Evolutionary conservation across 1,140 invertebrate genomes (phyloP).

Genomic region (Contarinia nasturtii): DNA sequence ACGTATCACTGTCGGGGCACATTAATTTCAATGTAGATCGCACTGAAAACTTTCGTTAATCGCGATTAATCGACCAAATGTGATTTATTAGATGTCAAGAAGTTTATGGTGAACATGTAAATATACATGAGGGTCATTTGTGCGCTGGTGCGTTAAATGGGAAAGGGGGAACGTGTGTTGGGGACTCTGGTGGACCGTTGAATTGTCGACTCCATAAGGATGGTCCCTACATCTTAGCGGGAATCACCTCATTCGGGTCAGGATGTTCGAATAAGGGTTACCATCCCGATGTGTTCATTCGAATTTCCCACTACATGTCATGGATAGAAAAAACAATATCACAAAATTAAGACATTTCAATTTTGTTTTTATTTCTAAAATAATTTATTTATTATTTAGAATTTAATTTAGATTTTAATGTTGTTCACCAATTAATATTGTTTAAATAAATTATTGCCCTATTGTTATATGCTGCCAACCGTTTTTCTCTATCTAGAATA

Average conservation of each 20-base stretch:
- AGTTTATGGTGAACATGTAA: slow-evolving; percentile 46
- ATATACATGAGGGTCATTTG: slow-evolving; percentile 60
- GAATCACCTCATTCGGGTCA: slow-evolving; percentile 77
- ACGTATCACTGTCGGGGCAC: slow-evolving; percentile 18
- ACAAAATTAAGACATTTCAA: background rate
- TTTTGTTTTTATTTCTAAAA: no score
- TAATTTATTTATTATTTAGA: no score
- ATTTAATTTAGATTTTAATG: no score
- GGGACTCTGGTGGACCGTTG: slow-evolving; percentile 69
- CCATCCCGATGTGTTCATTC: slow-evolving; percentile 71
- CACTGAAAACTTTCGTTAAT: no score
- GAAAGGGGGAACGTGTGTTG: slow-evolving; percentile 67
- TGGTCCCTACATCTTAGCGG: slow-evolving; percentile 69
- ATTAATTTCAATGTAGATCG: slow-evolving; percentile 27
- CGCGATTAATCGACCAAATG: background rate
- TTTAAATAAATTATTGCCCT: no score
- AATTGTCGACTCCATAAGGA: slow-evolving; percentile 48
- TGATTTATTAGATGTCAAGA: slow-evolving; percentile 25
- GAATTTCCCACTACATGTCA: slow-evolving; percentile 60
- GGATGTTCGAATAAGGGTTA: slow-evolving; percentile 55
- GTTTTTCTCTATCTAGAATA: no score
- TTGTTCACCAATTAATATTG: no score
- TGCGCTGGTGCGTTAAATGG: slow-evolving; percentile 73
- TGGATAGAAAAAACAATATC: slow-evolving; percentile 45
- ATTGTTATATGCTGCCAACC: no score